Conservation (phyloP, 23 tunicate species). For the Ascidia mentula region DNA sequence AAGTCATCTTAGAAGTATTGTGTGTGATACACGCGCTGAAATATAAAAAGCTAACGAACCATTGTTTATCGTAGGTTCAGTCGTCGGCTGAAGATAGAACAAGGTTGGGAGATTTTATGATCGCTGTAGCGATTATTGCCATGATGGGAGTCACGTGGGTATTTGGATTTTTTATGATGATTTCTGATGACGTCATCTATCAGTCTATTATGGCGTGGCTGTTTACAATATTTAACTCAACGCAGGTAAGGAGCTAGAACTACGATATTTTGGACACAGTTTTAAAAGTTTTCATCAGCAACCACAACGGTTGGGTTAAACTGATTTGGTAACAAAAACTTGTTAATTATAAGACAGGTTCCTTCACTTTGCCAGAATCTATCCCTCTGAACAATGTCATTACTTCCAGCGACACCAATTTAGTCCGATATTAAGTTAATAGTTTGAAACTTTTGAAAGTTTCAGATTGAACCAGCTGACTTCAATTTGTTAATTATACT, state of each 20-base stretch:
- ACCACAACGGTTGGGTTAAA: no score
- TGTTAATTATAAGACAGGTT: background rate
- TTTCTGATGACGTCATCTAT: conserved; percentile 6
- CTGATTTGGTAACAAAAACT: no score
- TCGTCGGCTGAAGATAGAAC: background rate
- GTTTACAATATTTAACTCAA: background rate
- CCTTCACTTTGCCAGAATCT: background rate
- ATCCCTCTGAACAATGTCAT: background rate
- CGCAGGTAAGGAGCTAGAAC: no score
- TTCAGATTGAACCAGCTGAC: no score
- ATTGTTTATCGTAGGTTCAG: background rate
- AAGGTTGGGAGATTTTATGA: background rate
- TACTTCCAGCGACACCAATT: no score
- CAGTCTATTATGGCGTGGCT: conserved; percentile 1
- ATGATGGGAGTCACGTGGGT: background rate
- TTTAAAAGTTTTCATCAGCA: no score
- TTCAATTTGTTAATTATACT: no score
- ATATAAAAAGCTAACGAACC: background rate
- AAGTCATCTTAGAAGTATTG: no score
- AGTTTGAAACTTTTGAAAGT: no score
- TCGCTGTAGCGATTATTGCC: background rate
- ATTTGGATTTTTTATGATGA: background rate
- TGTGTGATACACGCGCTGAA: background rate
- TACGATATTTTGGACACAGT: conserved; percentile 13
- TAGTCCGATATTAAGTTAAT: no score